Evolutionary conservation across 2,113 vertebrate species (phyloP), one percentile per base, ranked within the genome.

Genomic region (Corydoras maculifer): DNA sequence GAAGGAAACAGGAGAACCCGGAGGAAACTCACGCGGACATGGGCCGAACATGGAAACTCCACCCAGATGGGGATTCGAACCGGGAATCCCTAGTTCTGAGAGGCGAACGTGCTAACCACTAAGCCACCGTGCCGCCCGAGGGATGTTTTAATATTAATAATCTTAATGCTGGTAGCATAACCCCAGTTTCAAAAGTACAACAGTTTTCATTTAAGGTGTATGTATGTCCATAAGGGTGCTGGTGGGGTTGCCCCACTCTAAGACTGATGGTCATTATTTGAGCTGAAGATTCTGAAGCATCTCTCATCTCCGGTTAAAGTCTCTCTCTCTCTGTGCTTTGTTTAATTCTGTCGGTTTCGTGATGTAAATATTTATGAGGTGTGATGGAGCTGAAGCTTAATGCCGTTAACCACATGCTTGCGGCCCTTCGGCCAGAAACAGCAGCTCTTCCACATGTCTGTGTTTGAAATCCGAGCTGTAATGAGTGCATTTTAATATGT

Each of bases 291-390:
- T 30, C 65, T 66, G 64, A 53, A 66, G 18, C 18, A 25, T 25
- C 18, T 35, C 9, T 25, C 18, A 65, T 25, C 49, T 51, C 7
- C 11, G 49, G 49, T 51, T 51, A 51, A 11, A 25, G 18, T 12
- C n/a, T 58, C 29, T 48, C 6, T 3, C 18, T 62, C 4, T 48
- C 7, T 68, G 63, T 58, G 30, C n/a, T 70, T 62, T 69, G n/a
- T 70, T 66, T 62, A 57, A 70, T 57, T n/a, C 43, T 54, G 25
- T 51, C 65, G 76, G 63, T 48, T 76, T 74, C 68, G 31, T 62
- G 54, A 59, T 61, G 35, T 51, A 65, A 62, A 54, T 74, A 70
- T 75, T 78, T 75, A 74, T 68, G 69, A 78, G 54, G 54, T 57
- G 51, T 48, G 25, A 31, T 57, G 12, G 55, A 55, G 43, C 6